phyloP scores from a whole-genome alignment of 2,113 vertebrate species.

The Calypte anna region DNA sequence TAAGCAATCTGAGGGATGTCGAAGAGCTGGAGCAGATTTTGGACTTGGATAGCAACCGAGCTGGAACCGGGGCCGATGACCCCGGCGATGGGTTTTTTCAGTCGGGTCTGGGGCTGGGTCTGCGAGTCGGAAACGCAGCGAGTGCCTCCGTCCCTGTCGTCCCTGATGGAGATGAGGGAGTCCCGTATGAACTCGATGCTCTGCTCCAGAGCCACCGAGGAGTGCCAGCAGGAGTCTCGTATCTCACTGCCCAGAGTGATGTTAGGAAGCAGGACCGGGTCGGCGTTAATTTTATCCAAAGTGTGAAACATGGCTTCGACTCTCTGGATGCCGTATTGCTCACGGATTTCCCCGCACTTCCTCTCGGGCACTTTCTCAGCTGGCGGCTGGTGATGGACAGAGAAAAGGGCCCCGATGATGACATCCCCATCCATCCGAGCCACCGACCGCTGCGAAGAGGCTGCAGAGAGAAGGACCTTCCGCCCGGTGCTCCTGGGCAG shows the following conservation, averaged over 20 bases:
- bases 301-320: conserved; percentile 99
- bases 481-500: conserved; percentile 75
- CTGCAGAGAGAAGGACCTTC: conserved; percentile 77
- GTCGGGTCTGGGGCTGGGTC: conserved; percentile 79
- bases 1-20: conserved; percentile 99
- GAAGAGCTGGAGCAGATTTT: conserved; percentile 96
- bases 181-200: conserved; percentile 99
- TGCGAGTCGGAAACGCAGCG: conserved; percentile 90
- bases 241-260: conserved; percentile 98
- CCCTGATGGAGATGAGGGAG: conserved; percentile 95
- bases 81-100: conserved; percentile 95
- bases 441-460: conserved; percentile 87
- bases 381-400: conserved; percentile 96
- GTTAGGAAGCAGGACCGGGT: conserved; percentile 92
- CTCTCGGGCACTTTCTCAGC: conserved; percentile 96
- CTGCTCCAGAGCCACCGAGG: conserved; percentile 96
- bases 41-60: conserved; percentile 98
- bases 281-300: conserved; percentile 94
- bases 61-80: conserved; percentile 99
- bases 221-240: conserved; percentile 98
- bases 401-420: conserved; percentile 98
- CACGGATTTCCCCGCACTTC: conserved; percentile 96
- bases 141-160: conserved; percentile 91
- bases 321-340: conserved; percentile 98
- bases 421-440: conserved; percentile 98